These are phyloP conservation scores for Ammodytes dubius DNA, from an alignment of 2,113 vertebrate genomes.

Conservation along the genomic window DNA sequence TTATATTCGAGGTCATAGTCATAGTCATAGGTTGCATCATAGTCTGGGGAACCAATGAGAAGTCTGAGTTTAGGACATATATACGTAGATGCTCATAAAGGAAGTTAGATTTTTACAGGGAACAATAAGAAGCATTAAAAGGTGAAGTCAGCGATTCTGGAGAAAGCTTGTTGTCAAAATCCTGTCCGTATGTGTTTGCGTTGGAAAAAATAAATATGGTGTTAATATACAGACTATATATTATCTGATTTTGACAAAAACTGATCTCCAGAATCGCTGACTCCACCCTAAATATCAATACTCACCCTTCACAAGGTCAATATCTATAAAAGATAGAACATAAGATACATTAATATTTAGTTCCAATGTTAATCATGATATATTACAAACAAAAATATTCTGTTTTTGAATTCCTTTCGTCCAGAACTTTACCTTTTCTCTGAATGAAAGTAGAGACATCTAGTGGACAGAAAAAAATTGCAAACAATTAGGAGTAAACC, in stretches of 20 bases:
- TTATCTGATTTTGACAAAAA: no score
- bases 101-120: not conserved
- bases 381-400: not conserved
- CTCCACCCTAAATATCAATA: not conserved
- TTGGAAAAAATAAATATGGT: no score
- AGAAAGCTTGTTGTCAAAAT: no score
- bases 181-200: no score
- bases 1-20: slow-evolving; percentile 82
- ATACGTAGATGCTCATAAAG: not conserved
- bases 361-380: not conserved
- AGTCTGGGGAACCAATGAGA: slow-evolving; percentile 65
- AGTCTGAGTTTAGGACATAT: not conserved
- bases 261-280: no score
- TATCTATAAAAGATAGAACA: slow-evolving; percentile 64
- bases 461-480: slow-evolving; percentile 56
- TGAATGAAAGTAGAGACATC: slow-evolving; percentile 84
- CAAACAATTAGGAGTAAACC: slow-evolving; percentile 9
- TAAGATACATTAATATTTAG: not conserved
- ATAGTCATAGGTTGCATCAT: slow-evolving; percentile 79
- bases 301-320: slow-evolving; percentile 81
- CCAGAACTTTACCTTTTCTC: slow-evolving; percentile 74
- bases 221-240: no score
- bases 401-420: no score
- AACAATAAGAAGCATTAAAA: not conserved
- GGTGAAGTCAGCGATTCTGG: no score